Evolutionary conservation across 2,888 invertebrate genomes (phyloP), one percentile per base, ranked within the genome.

Genomic region (Sarcophaga carnaria): DNA sequence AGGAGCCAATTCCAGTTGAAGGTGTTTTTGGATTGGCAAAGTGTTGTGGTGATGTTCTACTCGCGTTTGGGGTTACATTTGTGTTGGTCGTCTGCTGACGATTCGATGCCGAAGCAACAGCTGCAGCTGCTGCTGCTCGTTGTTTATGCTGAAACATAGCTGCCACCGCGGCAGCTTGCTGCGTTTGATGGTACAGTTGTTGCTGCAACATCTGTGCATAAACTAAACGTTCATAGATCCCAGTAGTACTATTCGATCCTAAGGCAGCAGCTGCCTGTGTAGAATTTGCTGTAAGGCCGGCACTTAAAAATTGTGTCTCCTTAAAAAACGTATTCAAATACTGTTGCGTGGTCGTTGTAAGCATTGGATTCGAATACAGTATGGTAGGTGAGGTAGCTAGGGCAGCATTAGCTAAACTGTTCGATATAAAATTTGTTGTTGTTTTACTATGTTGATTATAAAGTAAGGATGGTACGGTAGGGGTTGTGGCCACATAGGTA

Each of bases 101-200:
- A 59, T 66, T 78, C 10, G 54, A 59, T 8, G 86, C 83, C 4
- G 72, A 80, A 4, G 66, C 66, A 12, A 71, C 54, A 20, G 77
- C 70, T 20, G 85, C 88, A 4, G 80, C 77, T n/a, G 83, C 85
- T 5, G 85, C 79, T 17, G 80, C n/a, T 8, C 88, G 80, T 89
- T 97, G 97, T 89, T 88, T 88, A 27, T 89, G 88, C 49, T 88
- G 88, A 49, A 85, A 89, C 90, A 90, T 89, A 62, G 88, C 88
- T 22, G 88, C 88, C 3, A 88, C 87, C 10, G 87, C 87, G 0
- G 88, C 89, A 2, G 89, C 88, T 54, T 88, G 89, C 25, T 88
- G 90, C 2, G 83, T 90, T 64, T 89, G 90, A 72, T 88, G 85
- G 62, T 89, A 90, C 6, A 89, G 87, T 70, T 89, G 90, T 6